A percentile compares a stretch with the other conserved stretches of the same genome.
Conservation (phyloP, 2,797 vertebrate species). For the Gymnoscopelus microlampas region DNA sequence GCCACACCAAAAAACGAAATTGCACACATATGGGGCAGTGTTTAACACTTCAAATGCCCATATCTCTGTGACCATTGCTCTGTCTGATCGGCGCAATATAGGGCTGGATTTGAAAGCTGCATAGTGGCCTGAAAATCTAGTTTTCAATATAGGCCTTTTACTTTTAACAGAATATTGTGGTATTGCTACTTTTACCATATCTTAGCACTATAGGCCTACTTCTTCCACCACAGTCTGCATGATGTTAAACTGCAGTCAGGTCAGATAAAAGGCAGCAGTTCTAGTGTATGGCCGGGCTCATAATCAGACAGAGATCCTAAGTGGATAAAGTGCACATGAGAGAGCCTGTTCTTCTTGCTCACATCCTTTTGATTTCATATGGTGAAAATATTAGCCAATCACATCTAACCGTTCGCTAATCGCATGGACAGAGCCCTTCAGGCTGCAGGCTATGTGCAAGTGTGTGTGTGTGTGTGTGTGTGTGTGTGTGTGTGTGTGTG, state of each 20-base stretch:
- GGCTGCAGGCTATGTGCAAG: conserved; percentile 30
- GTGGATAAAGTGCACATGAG: conserved; percentile 28
- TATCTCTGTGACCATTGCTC: no score
- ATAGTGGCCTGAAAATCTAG: no score
- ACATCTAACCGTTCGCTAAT: conserved; percentile 57
- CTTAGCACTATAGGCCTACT: no score
- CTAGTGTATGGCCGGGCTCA: conserved; percentile 1
- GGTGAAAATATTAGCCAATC: conserved; percentile 61
- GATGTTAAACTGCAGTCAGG: conserved; percentile 4
- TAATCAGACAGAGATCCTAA: conserved; percentile 39
- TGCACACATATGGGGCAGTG: no score
- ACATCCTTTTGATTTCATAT: conserved; percentile 56
- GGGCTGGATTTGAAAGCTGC: no score
- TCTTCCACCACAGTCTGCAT: background rate
- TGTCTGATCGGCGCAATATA: no score
- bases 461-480: conserved; percentile 14
- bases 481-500: conserved; percentile 11
- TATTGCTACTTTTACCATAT: no score
- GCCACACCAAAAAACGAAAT: no score
- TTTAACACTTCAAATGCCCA: no score
- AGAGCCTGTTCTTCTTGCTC: conserved; percentile 30
- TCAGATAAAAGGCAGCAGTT: conserved; percentile 10
- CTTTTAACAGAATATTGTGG: no score
- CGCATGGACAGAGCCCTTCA: conserved; percentile 56
- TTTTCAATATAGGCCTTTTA: no score